These are phyloP conservation scores for Corythoichthys haematopterus DNA, from an alignment of 2,113 vertebrate genomes.

Conservation along the genomic window DNA sequence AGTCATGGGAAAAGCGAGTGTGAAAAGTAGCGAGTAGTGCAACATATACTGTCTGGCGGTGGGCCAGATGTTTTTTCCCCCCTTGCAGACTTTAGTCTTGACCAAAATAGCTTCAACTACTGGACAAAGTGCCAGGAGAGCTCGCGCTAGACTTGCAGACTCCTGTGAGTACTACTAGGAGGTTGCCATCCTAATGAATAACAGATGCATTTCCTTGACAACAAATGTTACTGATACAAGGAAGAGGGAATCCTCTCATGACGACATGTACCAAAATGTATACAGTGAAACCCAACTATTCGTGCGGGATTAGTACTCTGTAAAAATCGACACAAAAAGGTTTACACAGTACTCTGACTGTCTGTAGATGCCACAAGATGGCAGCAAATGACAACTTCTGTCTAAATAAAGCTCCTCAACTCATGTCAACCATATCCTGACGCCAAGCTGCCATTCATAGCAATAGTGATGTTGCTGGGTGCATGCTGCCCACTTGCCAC, in stretches of 20 bases:
- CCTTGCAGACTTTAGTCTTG: not conserved
- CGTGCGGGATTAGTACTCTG: not conserved
- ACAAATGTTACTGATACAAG: not conserved
- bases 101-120: not conserved
- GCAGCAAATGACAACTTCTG: not conserved
- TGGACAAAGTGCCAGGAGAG: not conserved
- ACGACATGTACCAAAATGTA: not conserved
- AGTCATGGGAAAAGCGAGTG: constrained; percentile 57
- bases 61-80: constrained; percentile 1
- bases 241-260: not conserved
- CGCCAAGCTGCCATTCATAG: not conserved
- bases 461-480: not conserved
- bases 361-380: not conserved
- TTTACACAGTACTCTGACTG: not conserved
- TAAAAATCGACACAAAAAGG: not conserved
- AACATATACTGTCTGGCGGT: constrained; percentile 23
- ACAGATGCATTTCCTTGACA: constrained; percentile 1
- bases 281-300: not conserved
- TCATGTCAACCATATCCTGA: not conserved
- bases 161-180: not conserved
- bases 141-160: not conserved
- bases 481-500: no score
- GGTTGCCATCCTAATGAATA: constrained; percentile 1
- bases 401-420: not conserved
- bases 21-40: constrained; percentile 33